phyloP scores from a whole-genome alignment of 2,113 vertebrate species.

The Oncorhynchus clarkii region DNA sequence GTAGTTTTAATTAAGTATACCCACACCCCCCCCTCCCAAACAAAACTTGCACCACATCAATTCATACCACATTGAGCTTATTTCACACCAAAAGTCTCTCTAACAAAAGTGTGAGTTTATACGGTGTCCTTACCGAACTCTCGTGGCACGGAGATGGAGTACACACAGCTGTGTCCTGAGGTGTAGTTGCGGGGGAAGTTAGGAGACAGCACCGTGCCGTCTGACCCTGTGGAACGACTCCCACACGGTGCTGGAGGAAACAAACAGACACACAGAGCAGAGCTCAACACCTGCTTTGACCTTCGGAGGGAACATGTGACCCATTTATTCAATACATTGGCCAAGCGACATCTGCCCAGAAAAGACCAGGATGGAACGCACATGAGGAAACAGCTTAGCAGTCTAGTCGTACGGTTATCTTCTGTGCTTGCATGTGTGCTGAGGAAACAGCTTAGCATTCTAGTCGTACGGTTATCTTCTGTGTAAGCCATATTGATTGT shows the following conservation, averaged over 20 bases:
- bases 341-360: no score
- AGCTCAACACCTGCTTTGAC: not conserved
- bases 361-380: not conserved
- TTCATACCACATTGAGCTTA: no score
- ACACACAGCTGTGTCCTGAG: slow-evolving; percentile 91
- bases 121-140: slow-evolving; percentile 86
- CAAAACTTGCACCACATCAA: no score
- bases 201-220: slow-evolving; percentile 95
- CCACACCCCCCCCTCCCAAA: no score
- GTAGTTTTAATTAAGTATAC: no score
- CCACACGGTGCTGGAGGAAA: slow-evolving; percentile 87
- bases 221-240: slow-evolving; percentile 91
- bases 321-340: no score
- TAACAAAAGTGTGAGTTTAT: no score
- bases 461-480: no score
- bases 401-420: no score
- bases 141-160: slow-evolving; percentile 91
- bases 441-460: not conserved
- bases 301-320: not conserved
- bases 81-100: no score
- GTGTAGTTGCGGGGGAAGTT: slow-evolving; percentile 98
- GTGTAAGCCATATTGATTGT: no score
- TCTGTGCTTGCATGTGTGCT: no score
- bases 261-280: slow-evolving; percentile 2
- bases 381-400: not conserved